Base-by-base conservation (phyloP, 2,888 invertebrate genomes). In the Horisme vitalbata region DNA sequence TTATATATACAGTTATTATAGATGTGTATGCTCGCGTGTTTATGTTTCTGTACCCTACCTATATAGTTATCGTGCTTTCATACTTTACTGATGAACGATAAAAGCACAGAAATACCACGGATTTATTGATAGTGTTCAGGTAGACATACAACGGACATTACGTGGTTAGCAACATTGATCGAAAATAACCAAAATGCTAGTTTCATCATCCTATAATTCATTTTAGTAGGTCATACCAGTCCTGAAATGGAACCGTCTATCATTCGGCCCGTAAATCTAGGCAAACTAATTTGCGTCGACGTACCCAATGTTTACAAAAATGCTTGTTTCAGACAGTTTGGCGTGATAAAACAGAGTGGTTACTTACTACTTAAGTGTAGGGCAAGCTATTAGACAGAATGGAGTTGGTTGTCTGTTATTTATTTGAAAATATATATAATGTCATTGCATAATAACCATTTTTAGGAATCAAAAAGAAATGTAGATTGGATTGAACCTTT, bases 1-100 rank as follows among this genome's bases (percentile, higher is more conserved):
- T 47, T 51, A 52, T 41, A 44, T 39, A 13, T 34, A 31, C 43
- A 41, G 46, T 47, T 14, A 26, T 31, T 33, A 55, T 39, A 21
- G 9, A 24, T 24, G 34, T 45, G 21, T 32, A 41, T 39, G 30
- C 44, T 44, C 23, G 35, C 44, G 39, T 44, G 44, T 28, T 37
- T 31, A n/a, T 34, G 11, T 38, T 27, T 39, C 18, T 37, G 10
- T 10, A 30, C 8, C 8, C 41, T 10, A 30, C 6, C 6, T 46
- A 15, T 13, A 15, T 18, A 15, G 13, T 11, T 33, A 38, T 20
- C 18, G 21, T 27, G 24, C 12, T 35, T 30, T 1, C 12, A 36
- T 37, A 27, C 27, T 27, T 41, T 41, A 28, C 41, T 41, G 37
- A 37, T 47, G 33, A 27, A 41, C 27, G 41, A 37, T 41, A 37